Base-by-base conservation (phyloP, 2,113 vertebrate species). In the Podilymbus podiceps region DNA sequence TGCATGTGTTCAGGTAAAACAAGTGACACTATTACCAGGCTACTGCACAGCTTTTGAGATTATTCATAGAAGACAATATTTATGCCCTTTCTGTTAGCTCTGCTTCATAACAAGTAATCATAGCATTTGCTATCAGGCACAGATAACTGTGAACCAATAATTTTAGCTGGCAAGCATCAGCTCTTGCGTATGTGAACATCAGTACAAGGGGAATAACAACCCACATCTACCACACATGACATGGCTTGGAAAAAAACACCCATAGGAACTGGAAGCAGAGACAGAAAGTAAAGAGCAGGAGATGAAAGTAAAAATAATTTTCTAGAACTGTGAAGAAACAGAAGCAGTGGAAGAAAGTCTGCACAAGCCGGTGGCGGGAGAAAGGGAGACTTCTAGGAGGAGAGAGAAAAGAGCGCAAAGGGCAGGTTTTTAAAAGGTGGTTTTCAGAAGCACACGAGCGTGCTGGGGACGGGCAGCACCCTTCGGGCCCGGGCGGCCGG, bases 251-350 rank as follows among this genome's bases (percentile, higher is more conserved):
- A 40, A 47, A 31, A 50, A 21, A 3, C 1, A 49, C 6, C 2
- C 67, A 9, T 6, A 13, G 23, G 16, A 56, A 66, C 77, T 1
- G 1, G 24, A 33, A 52, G 24, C n/a, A 13, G 47, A 31, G 6
- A 33, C 23, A 15, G 23, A 24, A 64, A 38, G 21, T 1, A 25
- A 19, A 25, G 3, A 15, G 20, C 0, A 0, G 15, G 11, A 81
- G 15, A 31, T 1, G 8, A 42, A 68, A 60, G 12, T 18, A 55
- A 88, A 35, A 78, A 20, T 3, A n/a, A 3, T 12, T 11, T 23
- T 62, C 24, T 18, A 7, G 3, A 33, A 12, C 31, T 4, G 31
- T 9, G 12, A 15, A 42, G 31, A 44, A 46, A 35, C 19, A 17
- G 1, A 5, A 0, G 31, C 23, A 14, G 42, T 2, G 30, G 46